Conservation (phyloP, 2,888 invertebrate species). For the Nemoura dubitans region DNA sequence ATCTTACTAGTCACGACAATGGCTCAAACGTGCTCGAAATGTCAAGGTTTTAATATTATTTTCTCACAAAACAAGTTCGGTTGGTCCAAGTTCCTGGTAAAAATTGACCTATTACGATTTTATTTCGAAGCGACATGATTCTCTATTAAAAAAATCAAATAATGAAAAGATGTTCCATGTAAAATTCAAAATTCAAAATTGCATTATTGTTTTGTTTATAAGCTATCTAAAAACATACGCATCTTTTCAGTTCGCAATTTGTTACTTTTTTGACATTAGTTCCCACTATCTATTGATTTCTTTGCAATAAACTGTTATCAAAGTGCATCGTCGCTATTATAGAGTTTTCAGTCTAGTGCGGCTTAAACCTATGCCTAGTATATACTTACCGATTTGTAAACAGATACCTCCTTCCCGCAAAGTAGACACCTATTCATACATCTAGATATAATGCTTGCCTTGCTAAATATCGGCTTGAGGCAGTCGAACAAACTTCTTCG, state of each 20-base stretch:
- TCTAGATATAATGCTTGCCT: background rate
- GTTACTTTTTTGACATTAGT: background rate
- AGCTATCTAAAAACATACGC: too few species aligned
- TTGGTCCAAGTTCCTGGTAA: too few species aligned
- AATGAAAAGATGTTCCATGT: too few species aligned
- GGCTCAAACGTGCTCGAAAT: background rate
- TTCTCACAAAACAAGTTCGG: background rate
- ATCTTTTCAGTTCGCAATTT: background rate
- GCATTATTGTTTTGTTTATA: too few species aligned
- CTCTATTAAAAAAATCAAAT: too few species aligned
- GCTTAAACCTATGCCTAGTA: background rate
- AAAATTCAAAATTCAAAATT: too few species aligned
- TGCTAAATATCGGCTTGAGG: background rate
- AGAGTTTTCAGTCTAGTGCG: background rate
- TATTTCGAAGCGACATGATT: too few species aligned
- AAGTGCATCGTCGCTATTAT: background rate
- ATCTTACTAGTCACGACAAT: constrained; percentile 1
- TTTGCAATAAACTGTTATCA: background rate
- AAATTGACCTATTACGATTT: too few species aligned
- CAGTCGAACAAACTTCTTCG: background rate
- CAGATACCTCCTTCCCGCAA: background rate
- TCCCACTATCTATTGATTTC: background rate
- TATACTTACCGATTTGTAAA: too few species aligned
- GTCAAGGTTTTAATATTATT: background rate
- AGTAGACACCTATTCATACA: background rate